phyloP scores from a whole-genome alignment of 1,140 invertebrate species.

The Sminthurinus signatus region DNA sequence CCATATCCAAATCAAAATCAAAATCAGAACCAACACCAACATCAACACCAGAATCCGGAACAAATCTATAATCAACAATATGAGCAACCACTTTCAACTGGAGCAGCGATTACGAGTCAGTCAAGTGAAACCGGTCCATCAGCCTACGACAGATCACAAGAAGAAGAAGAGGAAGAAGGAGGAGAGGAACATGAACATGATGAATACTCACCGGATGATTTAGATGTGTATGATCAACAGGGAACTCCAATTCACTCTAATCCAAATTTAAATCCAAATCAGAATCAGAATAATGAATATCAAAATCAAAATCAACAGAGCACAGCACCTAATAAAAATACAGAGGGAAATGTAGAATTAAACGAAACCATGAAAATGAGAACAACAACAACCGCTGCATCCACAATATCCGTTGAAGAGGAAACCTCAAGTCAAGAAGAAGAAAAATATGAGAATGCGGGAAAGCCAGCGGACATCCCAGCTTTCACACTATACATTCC shows the following conservation, averaged over 20 bases:
- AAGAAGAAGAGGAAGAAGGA: too few species aligned
- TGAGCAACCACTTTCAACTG: too few species aligned
- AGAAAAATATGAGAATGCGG: constrained; percentile 4
- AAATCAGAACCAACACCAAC: too few species aligned
- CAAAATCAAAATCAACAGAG: too few species aligned
- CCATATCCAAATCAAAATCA: too few species aligned
- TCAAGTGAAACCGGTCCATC: not conserved
- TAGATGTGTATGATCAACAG: not conserved
- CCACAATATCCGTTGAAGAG: not conserved
- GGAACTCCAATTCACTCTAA: too few species aligned
- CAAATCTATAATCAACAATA: too few species aligned
- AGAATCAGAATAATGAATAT: too few species aligned
- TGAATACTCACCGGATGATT: not conserved
- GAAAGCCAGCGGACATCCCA: constrained; percentile 27
- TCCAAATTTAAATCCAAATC: too few species aligned
- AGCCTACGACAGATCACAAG: too few species aligned
- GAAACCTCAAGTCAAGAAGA: not conserved
- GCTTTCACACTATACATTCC: constrained; percentile 36
- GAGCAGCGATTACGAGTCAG: not conserved
- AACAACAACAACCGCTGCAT: not conserved
- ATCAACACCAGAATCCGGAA: too few species aligned
- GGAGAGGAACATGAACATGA: not conserved
- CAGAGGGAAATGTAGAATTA: not conserved
- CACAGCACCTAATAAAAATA: too few species aligned
- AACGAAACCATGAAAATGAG: not conserved